Base-by-base conservation (phyloP, 64 coral and sea anemone species). In the Hydrozoanthus tunicans region DNA sequence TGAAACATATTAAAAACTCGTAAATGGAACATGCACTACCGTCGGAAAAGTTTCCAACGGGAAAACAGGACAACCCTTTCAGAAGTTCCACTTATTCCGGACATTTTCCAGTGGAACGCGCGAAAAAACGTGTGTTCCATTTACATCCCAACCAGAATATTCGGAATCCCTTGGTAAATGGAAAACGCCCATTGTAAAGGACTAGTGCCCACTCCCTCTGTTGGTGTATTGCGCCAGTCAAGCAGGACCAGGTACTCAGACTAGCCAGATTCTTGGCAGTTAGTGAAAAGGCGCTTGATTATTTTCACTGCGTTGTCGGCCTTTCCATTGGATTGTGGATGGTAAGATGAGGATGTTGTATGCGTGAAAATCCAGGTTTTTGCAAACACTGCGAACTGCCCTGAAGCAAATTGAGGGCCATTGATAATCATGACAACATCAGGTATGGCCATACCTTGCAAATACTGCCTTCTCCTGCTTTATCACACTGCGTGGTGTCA, bases 121-220 rank as follows among this genome's bases (percentile, higher is more conserved):
- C 20, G 20, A 20, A 20, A 20, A 20, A 20, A 20, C 20, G 20
- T 20, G 20, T 20, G 20, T 20, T 20, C 20, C 20, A 20, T 20
- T 20, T 20, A 20, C 20, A 20, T 20, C 20, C 20, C 20, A 20
- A 20, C 20, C 20, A 20, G 20, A 20, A 20, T 20, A 20, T 20
- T 20, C 20, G 20, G 20, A 20, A 20, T 20, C 20, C 20, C 20
- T 20, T 20, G 20, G 20, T 20, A 20, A 20, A 20, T 20, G 20
- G 20, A 20, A 20, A 20, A 20, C 20, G 20, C 51, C 11, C 55
- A 25, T 59, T 90, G 3, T 51, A 58, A 58, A n/a, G 72, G 3
- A 61, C 89, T 90, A 5, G 89, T 90, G 11, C 89, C 89, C 11
- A 90, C 59, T 62, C 86, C 89, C 77, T 65, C 53, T n/a, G 72